Evolutionary conservation across 2,797 vertebrate genomes (phyloP), one percentile per base, ranked within the genome.

Genomic region (Acrocephalus scirpaceus): DNA sequence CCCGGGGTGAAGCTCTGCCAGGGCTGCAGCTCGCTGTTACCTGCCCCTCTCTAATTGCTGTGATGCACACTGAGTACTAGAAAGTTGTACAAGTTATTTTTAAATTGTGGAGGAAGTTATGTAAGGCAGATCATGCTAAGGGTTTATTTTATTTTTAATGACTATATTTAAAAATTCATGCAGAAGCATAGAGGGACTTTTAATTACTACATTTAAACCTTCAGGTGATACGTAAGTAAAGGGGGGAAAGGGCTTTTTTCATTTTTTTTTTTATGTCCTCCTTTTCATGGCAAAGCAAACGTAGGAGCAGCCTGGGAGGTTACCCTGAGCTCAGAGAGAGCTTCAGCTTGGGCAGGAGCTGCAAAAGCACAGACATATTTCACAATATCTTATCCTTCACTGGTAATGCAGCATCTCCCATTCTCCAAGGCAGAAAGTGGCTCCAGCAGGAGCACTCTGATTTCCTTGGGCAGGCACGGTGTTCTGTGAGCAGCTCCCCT

Each of bases 41-140:
- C 91, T 89, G 85, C 90, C 90, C 80, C 80, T 58, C 60, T 19
- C 19, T 45, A 11, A 56, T 10, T 60, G 79, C 86, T 21, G 19
- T 5, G 70, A 25, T 81, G 96, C 87, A 65, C 91, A 42, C 67
- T 0, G n/a, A 87, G 84, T 79, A 70, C 95, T 78, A 56, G 87
- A 78, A 64, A 94, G 96, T 94, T 82, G 91, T 76, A 51, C 87
- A 5, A 18, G 91, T 89, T 96, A 94, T 94, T 94, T 95, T 96
- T 93, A 92, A 88, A 58, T 27, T 89, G 91, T 92, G 95, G 90
- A 93, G 93, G 94, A 84, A 94, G 96, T 93, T 95, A 91, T 77
- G 86, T 93, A 94, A 94, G 85, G 75, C 84, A 56, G 91, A 87
- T 92, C 94, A 79, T 81, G 87, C 81, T 79, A 92, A 65, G 27